Base-by-base conservation (phyloP, 2,797 vertebrate species). In the Acanthiza pusilla region DNA sequence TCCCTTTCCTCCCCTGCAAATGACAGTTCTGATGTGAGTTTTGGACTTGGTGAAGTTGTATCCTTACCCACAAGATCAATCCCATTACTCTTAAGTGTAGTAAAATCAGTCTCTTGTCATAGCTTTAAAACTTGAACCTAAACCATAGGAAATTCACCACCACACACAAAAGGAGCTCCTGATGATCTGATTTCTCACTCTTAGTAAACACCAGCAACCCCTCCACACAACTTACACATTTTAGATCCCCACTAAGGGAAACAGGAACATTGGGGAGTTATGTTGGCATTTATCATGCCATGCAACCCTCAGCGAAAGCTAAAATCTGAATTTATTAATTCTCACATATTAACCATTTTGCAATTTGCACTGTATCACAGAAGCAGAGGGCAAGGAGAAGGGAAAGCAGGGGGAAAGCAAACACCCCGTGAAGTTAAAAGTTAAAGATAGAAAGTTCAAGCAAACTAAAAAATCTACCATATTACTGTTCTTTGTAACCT, bases 391-490 rank as follows among this genome's bases (percentile, higher is more conserved):
- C 8, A 5, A 9, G 0, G 7, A 3, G 1, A 3, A 29, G 14
- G 7, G 4, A 26, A 54, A 36, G 19, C 18, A 36, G 1, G 1
- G 1, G 5, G 7, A 25, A 42, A 5, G 2, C 8, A 30, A 8
- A 43, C 23, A 86, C 9, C 27, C 0, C 2, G 8, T 4, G 3
- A 60, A 65, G 5, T 32, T 32, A 57, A 76, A 72, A 80, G 54
- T 18, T 21, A 51, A 55, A 62, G 3, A 4, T 7, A 43, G 30
- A 67, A 76, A 77, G 16, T 23, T 63, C 30, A 73, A 30, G 7
- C 12, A 76, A 93, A 57, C 15, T n/a, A 22, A 60, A 43, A 68
- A 16, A 13, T 1, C 4, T 4, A 15, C 9, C 9, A 66, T 8
- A 71, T n/a, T 21, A 43, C 1, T 53, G 11, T 11, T 85, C 9